Base-by-base conservation (phyloP, 2,888 invertebrate genomes). In the Parnassius smintheus region DNA sequence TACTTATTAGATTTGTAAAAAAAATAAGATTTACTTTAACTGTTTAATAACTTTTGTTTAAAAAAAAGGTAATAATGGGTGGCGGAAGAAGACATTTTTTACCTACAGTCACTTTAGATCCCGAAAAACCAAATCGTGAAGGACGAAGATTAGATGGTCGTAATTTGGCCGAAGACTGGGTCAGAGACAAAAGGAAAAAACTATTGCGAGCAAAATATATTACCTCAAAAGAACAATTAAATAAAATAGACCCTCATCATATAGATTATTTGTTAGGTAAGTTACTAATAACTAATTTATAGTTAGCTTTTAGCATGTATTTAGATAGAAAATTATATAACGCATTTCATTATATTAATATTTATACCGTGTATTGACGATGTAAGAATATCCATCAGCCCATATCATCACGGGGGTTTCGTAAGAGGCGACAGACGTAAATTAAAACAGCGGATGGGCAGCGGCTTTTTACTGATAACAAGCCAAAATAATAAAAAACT, bases 131-230 rank as follows among this genome's bases (percentile, higher is more conserved):
- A 0, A 94, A 93, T 65, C 93, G 95, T 66, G 95, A 95, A 78
- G 96, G 96, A 0, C 91, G 95, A 72, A 92, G 96, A 68, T 85
- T 95, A 18, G 96, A 96, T 75, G 96, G 96, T 1, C 89, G 96
- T 66, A 96, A 96, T 83, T 93, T 96, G 59, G 95, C 96, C 63
- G 95, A 96, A 81, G 96, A 96, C 79, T 96, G 96, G 96, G 92
- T 94, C 1, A 87, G 95, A 70, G 95, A 96, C 78, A 95, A 95
- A 86, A 95, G 95, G 73, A 92, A 94, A 68, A 88, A 94, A 64
- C 92, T 93, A 55, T 82, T 94, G n/a, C 88, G 94, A 69, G 94
- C 94, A 1, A 94, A 94, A 76, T 96, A 96, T 79, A 95, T 96
- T 22, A 94, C 95, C 90, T 94, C 94, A 68, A 94, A 93, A 77